Percentiles rank a stretch among this genome's conserved stretches.
These are phyloP conservation scores for Paracentrotus lividus DNA, from an alignment of 53 echinoderm and acorn worm genomes.

Conservation along the genomic window DNA sequence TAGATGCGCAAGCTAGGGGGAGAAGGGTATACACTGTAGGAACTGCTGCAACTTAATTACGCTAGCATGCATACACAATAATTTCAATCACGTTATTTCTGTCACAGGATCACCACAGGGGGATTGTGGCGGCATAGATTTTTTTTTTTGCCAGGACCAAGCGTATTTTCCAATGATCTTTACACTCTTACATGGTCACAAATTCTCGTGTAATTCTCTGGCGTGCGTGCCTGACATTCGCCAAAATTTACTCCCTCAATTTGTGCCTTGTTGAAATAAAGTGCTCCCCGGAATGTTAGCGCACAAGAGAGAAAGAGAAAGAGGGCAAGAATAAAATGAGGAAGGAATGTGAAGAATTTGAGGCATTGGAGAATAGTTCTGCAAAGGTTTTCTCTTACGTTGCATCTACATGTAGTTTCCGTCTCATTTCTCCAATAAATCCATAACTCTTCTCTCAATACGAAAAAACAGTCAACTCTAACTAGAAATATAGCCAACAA, in stretches of 20 bases:
- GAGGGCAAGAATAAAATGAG: slow-evolving; percentile 41
- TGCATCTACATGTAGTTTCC: background rate
- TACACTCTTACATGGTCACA: slow-evolving; percentile 72
- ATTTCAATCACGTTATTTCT: slow-evolving; percentile 76
- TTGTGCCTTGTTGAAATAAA: slow-evolving; percentile 58
- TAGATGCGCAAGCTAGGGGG: slow-evolving; percentile 35
- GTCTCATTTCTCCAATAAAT: slow-evolving; percentile 53
- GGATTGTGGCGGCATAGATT: slow-evolving; percentile 67
- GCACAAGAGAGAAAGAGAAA: slow-evolving; percentile 27
- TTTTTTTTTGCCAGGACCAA: slow-evolving; percentile 61
- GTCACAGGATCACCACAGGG: slow-evolving; percentile 72
- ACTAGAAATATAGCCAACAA: slow-evolving; percentile 44
- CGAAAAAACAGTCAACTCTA: slow-evolving; percentile 21
- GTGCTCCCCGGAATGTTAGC: slow-evolving; percentile 46
- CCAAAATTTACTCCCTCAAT: slow-evolving; percentile 66
- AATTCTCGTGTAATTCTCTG: slow-evolving; percentile 66
- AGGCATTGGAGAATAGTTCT: slow-evolving; percentile 58
- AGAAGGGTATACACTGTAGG: slow-evolving; percentile 7
- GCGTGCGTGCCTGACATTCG: slow-evolving; percentile 68
- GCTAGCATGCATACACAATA: slow-evolving; percentile 76
- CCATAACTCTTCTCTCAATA: slow-evolving; percentile 52
- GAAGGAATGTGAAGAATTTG: slow-evolving; percentile 69
- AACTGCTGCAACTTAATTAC: slow-evolving; percentile 72
- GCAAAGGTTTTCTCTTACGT: background rate
- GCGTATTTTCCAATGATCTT: slow-evolving; percentile 71